Base-by-base conservation (phyloP, 2,113 vertebrate species). In the Octodon degus region DNA sequence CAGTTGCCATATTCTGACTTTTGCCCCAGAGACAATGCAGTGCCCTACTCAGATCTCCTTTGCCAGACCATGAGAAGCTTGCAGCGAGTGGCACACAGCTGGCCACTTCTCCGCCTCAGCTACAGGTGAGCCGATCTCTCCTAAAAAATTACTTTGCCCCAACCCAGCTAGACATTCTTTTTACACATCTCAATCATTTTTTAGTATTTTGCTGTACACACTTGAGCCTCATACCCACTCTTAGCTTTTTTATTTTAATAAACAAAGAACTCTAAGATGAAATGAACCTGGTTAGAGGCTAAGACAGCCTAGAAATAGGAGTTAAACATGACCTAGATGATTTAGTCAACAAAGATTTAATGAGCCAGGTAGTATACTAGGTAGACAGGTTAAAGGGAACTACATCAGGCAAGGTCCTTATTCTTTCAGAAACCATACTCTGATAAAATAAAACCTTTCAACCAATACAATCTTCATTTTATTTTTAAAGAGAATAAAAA, bases 401-500 rank as follows among this genome's bases (percentile, higher is more conserved):
- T 10, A 8, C 24, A 20, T 40, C 47, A 74, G 30, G 30, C 4
- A 5, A 72, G 37, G 5, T 63, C 25, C 25, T 60, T 43, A 34
- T n/a, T 72, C 27, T 94, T 58, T n/a, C 40, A 22, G 34, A 83
- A 96, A n/a, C 24, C 72, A 88, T 25, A 68, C 43, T 86, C 68
- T n/a, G 20, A 84, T 19, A 86, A 47, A 67, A 55, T 4, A 14
- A 20, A 65, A 27, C 1, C 74, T 93, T 25, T 83, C 55, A 70
- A 34, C 12, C 30, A n/a, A 55, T 30, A 43, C 13, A 6, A 47
- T 53, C 20, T 30, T 58, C 16, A 19, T 58, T 58, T 58, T 58
- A 58, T 58, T 58, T 58, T 58, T 58, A 58, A 58, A 58, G 14
- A 58, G 55, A 58, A 58, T 58, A 58, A 58, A 55, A 58, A 58